A percentile compares a stretch with the other conserved stretches of the same genome.
Evolutionary conservation across 2,888 invertebrate genomes (phyloP).

Genomic region (Diaperis boleti): DNA sequence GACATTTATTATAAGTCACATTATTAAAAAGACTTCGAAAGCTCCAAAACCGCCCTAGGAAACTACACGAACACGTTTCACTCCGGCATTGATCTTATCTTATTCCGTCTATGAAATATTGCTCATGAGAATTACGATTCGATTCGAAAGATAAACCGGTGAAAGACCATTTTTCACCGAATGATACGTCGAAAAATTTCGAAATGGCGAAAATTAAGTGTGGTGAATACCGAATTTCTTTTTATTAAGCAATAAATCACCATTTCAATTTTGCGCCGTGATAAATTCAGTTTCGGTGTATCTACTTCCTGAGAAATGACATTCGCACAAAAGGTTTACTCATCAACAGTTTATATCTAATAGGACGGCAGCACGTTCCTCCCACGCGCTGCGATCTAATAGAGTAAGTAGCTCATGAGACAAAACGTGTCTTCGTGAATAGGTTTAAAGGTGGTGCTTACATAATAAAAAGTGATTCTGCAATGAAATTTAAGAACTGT

Average conservation of each 20-base stretch:
- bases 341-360: background rate
- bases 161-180: constrained; percentile 9
- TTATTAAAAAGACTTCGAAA: no score
- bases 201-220: background rate
- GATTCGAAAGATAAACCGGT: constrained; percentile 2
- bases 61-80: constrained; percentile 16
- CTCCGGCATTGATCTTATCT: constrained; percentile 12
- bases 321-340: constrained; percentile 3
- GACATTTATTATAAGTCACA: no score
- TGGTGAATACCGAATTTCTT: background rate
- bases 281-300: background rate
- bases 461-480: no score
- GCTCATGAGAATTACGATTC: background rate
- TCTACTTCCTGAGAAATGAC: constrained; percentile 6
- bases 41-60: background rate
- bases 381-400: no score
- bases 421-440: no score
- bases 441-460: no score
- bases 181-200: background rate
- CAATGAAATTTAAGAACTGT: no score
- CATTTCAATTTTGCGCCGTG: background rate
- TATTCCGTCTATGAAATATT: constrained; percentile 6
- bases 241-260: constrained; percentile 14
- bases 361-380: no score
- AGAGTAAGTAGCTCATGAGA: no score